phyloP scores from a whole-genome alignment of 2,888 invertebrate genomes.

The Rhamphomyia laevipes region DNA sequence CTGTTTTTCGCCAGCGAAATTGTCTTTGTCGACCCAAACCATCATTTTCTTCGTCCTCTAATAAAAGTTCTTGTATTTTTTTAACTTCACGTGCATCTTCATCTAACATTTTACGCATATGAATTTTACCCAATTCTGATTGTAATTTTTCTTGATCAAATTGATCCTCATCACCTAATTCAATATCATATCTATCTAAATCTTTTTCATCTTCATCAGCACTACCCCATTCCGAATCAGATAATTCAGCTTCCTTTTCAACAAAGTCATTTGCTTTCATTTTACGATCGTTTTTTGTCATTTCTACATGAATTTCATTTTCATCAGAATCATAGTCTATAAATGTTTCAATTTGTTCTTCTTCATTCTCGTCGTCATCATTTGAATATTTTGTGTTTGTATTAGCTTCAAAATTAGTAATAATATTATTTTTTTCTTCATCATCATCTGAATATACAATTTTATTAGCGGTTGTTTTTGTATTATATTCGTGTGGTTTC shows the following conservation, averaged over 20 bases:
- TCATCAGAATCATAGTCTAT: slow-evolving; percentile 77
- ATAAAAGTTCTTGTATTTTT: slow-evolving; percentile 70
- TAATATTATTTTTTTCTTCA: slow-evolving; percentile 15
- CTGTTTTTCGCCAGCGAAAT: slow-evolving; percentile 77
- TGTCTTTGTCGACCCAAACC: slow-evolving; percentile 64
- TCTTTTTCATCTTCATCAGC: slow-evolving; percentile 78
- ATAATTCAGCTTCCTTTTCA: slow-evolving; percentile 83
- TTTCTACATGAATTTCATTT: slow-evolving; percentile 50
- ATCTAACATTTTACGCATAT: slow-evolving; percentile 76
- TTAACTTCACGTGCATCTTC: slow-evolving; percentile 79
- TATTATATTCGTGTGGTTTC: neutral
- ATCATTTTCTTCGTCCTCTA: slow-evolving; percentile 80
- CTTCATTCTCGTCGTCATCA: slow-evolving; percentile 2
- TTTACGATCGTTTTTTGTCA: slow-evolving; percentile 30
- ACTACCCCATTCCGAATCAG: slow-evolving; percentile 82
- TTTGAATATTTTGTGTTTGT: slow-evolving; percentile 9
- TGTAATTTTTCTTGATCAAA: slow-evolving; percentile 68
- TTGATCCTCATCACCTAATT: slow-evolving; percentile 73
- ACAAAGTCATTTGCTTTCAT: slow-evolving; percentile 57
- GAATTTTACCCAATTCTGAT: slow-evolving; percentile 70
- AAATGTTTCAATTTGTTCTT: slow-evolving; percentile 33
- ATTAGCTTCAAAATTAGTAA: slow-evolving; percentile 29
- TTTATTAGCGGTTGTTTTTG: slow-evolving; percentile 25
- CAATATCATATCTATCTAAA: slow-evolving; percentile 67
- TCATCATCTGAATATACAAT: slow-evolving; percentile 41